Evolutionary conservation across 2,888 invertebrate genomes (phyloP).

Genomic region (Synergus japonicus): DNA sequence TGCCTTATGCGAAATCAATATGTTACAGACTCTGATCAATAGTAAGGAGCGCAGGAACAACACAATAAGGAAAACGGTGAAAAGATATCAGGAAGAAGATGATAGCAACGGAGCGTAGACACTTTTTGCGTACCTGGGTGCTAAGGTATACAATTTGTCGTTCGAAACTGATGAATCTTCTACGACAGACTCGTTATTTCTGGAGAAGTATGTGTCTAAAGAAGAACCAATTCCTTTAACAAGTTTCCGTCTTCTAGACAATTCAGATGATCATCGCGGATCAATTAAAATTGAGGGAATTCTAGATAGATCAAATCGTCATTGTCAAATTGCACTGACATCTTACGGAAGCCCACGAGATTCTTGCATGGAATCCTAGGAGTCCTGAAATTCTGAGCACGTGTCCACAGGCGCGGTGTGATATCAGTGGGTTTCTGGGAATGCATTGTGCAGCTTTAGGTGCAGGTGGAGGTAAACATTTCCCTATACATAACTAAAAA

Average conservation of each 20-base stretch:
- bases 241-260: not conserved
- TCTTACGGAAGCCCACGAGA: not conserved
- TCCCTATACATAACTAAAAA: not conserved
- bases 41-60: not conserved
- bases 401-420: not conserved
- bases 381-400: not conserved
- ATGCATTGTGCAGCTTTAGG: not conserved
- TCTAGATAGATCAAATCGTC: not conserved
- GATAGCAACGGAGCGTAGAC: not conserved
- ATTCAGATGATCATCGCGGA: too few species aligned
- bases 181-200: not conserved
- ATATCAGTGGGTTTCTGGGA: slow-evolving; percentile 3
- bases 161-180: not conserved
- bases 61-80: not conserved
- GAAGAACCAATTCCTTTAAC: not conserved
- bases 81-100: not conserved
- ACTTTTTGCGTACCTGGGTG: slow-evolving; percentile 17
- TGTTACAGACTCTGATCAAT: not conserved
- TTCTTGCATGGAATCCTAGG: not conserved
- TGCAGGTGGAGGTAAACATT: not conserved
- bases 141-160: slow-evolving; percentile 6
- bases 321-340: not conserved
- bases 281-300: not conserved
- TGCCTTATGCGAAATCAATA: not conserved
- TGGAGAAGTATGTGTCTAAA: not conserved